These are phyloP conservation scores for Rhinatrema bivittatum DNA, from an alignment of 2,797 vertebrate genomes.

Conservation along the genomic window DNA sequence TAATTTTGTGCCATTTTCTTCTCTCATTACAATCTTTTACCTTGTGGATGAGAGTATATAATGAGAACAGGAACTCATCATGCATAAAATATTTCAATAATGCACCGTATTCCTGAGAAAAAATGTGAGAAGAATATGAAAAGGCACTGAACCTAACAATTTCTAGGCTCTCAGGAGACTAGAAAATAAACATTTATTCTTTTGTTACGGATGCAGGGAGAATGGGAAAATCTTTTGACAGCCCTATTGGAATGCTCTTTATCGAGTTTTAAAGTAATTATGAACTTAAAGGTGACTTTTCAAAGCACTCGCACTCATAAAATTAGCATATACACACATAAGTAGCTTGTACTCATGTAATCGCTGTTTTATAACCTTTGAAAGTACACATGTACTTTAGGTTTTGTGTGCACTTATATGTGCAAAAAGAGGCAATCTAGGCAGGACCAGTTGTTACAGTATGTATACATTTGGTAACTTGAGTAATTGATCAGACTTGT, in stretches of 20 bases:
- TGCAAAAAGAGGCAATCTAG: no score
- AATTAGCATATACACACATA: no score
- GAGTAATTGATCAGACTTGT: no score
- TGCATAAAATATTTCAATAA: conserved; percentile 3
- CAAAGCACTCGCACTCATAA: no score
- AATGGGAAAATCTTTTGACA: not conserved
- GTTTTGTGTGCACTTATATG: no score
- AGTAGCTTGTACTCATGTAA: no score
- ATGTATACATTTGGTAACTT: no score
- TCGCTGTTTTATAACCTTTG: no score
- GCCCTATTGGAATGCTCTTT: not conserved
- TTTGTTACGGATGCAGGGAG: not conserved
- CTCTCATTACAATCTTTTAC: conserved; percentile 10
- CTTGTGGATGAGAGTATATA: conserved; percentile 1
- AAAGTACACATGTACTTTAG: no score
- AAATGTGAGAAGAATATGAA: conserved; percentile 1
- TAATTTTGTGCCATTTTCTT: conserved; percentile 11
- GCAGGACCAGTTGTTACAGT: no score
- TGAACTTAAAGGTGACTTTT: no score
- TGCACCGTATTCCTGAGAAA: not conserved
- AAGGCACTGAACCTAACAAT: not conserved
- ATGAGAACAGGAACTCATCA: not conserved
- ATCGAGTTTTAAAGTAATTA: not conserved
- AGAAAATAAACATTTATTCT: not conserved
- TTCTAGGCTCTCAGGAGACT: not conserved